Evolutionary conservation across 2,797 vertebrate genomes (phyloP), one percentile per base, ranked within the genome.

Genomic region (Pseudochirops cupreus): DNA sequence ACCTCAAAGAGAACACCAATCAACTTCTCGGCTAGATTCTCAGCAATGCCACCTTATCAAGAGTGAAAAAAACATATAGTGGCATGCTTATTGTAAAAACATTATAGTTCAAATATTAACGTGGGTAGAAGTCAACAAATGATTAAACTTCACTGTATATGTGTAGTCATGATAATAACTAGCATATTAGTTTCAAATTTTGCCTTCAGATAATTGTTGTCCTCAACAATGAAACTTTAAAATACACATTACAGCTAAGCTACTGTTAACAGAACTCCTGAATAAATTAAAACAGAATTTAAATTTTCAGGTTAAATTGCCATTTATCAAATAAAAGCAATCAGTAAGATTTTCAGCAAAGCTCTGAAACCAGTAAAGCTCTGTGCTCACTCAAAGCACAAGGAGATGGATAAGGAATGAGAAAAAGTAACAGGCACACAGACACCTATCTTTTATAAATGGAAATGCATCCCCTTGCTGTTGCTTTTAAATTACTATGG

Each of bases 1-100:
- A 99, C 99, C 97, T 99, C 99, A 97, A 99, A 99, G 62, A 99
- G 98, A 96, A 99, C 99, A 0, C 99, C 99, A 97, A 99, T 99
- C 93, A 99, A 98, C 97, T 99, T 99, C 97, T 99, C 99, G 59
- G 99, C 99, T 97, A 99, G 99, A 96, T 99, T 99, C 96, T 99
- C 99, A 33, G 99, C 99, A 98, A 99, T 98, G 89, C 99, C 99
- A 94, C 99, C 99, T 99, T 96, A 11, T 0, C 96, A 97, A 98
- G 1, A 96, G 93, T 26, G 97, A 98, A 97, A 14, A 97, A 97
- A 98, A 90, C 16, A 97, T 2, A 82, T 5, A 87, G 95, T 95
- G 94, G 87, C 52, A 96, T 26, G 89, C 53, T 97, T 95, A 95
- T 46, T 94, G 94, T 96, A 93, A 97, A 95, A 97, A 18, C 4